These are phyloP conservation scores for Corythaixoides concolor DNA, from an alignment of 2,113 vertebrate species.

Conservation along the genomic window DNA sequence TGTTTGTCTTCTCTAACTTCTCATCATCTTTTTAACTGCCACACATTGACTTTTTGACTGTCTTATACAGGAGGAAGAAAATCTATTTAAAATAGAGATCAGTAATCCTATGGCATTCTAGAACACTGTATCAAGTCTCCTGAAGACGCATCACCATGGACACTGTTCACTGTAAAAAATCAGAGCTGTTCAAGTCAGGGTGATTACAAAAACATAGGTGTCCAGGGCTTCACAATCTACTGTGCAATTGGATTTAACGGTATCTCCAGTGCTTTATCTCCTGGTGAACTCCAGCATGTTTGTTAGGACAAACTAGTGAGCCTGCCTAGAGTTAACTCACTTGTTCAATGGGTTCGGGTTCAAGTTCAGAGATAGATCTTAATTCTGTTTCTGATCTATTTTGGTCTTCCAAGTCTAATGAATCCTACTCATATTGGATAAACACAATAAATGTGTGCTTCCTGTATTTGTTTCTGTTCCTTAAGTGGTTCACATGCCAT, in stretches of 20 bases:
- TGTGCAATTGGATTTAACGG: not conserved
- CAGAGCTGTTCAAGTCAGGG: not conserved
- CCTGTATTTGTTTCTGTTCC: not conserved
- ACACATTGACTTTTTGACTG: not conserved
- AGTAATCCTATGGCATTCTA: not conserved
- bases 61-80: not conserved
- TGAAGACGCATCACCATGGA: not conserved
- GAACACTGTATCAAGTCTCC: not conserved
- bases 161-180: not conserved
- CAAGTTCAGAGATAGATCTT: not conserved
- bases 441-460: not conserved
- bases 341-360: not conserved
- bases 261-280: not conserved
- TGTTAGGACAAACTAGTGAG: not conserved
- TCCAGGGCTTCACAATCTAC: not conserved
- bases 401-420: not conserved
- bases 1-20: not conserved
- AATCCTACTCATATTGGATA: not conserved
- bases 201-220: not conserved
- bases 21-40: not conserved
- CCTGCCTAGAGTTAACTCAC: not conserved
- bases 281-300: not conserved
- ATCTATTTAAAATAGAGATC: not conserved
- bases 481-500: not conserved
- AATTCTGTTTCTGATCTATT: not conserved